phyloP scores from a whole-genome alignment of 2,888 invertebrate species.

The Troglohyphantes excavatus region DNA sequence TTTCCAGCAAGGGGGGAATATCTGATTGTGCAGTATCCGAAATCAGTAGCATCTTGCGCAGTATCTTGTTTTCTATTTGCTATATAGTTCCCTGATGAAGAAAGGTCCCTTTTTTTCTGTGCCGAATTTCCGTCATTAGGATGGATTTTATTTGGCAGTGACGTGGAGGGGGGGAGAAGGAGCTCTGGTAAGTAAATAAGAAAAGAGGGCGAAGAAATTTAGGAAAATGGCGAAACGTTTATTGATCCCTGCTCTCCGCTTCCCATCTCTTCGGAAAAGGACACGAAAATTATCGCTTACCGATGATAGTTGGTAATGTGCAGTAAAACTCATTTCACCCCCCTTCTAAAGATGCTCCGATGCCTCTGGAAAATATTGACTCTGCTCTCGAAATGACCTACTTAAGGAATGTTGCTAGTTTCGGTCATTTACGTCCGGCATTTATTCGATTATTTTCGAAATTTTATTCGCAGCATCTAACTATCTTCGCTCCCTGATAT shows the following conservation, averaged over 20 bases:
- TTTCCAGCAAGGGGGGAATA: conserved; percentile 6
- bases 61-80: neutral
- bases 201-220: conserved; percentile 16
- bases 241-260: conserved; percentile 25
- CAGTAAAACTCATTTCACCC: conserved; percentile 38
- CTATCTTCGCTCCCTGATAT: neutral
- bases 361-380: conserved; percentile 55
- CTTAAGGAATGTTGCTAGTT: conserved; percentile 22
- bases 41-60: conserved; percentile 28
- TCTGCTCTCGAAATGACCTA: conserved; percentile 59
- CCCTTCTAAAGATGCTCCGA: neutral
- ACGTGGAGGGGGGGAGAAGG: neutral
- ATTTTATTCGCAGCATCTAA: neutral
- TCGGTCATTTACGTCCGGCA: conserved; percentile 33
- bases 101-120: neutral
- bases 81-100: neutral
- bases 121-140: neutral
- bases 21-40: conserved; percentile 56
- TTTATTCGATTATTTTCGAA: neutral
- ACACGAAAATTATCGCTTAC: conserved; percentile 57
- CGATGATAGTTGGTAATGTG: conserved; percentile 54
- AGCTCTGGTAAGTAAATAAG: neutral
- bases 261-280: conserved; percentile 28
- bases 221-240: conserved; percentile 29
- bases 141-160: conserved; percentile 40